These are phyloP conservation scores for Catajapyx aquilonaris DNA, from an alignment of 1,140 invertebrate genomes.

Conservation along the genomic window DNA sequence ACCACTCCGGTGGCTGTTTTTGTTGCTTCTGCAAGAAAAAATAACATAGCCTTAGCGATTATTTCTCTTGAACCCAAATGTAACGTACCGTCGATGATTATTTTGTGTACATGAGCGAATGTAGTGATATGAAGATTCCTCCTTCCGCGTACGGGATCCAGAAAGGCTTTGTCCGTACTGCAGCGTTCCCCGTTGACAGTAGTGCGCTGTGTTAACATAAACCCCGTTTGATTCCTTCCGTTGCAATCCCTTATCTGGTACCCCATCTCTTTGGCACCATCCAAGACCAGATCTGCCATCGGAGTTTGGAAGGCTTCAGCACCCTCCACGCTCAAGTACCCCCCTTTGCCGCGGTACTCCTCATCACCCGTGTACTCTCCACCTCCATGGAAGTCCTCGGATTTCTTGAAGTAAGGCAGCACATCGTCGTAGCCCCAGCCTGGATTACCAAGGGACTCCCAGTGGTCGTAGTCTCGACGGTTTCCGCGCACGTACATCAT, in stretches of 20 bases:
- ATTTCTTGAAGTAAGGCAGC: too few relatives aligned
- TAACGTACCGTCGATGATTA: too few relatives aligned
- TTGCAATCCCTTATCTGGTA: conserved; percentile 21
- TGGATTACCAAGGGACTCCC: conserved; percentile 29
- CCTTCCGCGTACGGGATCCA: conserved; percentile 31
- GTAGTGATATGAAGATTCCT: conserved; percentile 43
- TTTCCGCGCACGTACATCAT: conserved; percentile 64
- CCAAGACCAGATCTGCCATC: conserved; percentile 19
- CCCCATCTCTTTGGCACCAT: conserved; percentile 22
- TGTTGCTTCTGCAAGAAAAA: too few relatives aligned
- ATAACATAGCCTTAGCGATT: too few relatives aligned
- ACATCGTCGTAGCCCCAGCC: too few relatives aligned
- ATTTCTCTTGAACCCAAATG: too few relatives aligned
- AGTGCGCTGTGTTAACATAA: conserved; percentile 25
- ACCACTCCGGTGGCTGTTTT: too few relatives aligned
- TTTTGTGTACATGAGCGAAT: conserved; percentile 30
- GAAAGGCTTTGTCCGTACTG: conserved; percentile 36
- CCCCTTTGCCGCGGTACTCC: conserved; percentile 17
- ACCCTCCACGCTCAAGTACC: conserved; percentile 10
- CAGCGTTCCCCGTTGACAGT: conserved; percentile 32
- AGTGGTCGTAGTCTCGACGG: conserved; percentile 43
- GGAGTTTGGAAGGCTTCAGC: conserved; percentile 8
- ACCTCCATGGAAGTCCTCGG: conserved; percentile 23
- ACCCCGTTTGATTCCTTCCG: conserved; percentile 16
- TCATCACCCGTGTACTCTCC: conserved; percentile 10